phyloP scores from a whole-genome alignment of 2,113 vertebrate species.

The Tauraco erythrolophus region DNA sequence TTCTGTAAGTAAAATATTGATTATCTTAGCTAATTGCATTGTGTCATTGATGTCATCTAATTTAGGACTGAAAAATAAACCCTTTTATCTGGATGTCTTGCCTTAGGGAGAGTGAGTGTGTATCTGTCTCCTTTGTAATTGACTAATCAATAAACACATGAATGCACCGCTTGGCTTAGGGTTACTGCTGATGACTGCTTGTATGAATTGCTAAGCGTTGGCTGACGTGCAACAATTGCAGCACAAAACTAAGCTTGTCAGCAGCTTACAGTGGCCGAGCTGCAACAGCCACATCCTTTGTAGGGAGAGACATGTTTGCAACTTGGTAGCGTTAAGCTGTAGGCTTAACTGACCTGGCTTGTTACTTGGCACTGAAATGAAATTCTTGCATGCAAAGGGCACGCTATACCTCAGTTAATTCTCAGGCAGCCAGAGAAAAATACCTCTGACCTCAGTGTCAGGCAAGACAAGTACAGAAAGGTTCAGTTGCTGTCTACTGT shows the following conservation, averaged over 20 bases:
- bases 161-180: not conserved
- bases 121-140: not conserved
- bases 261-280: not conserved
- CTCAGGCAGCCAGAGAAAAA: not conserved
- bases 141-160: constrained; percentile 38
- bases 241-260: not conserved
- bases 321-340: not conserved
- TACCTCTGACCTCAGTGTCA: not conserved
- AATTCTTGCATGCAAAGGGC: not conserved
- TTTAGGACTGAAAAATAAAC: constrained; percentile 26
- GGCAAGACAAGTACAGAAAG: not conserved
- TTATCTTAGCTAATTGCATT: not conserved
- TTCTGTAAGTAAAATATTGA: constrained; percentile 82
- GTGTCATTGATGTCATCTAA: not conserved
- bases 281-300: not conserved
- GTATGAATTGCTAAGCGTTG: not conserved
- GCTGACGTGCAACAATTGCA: constrained; percentile 5
- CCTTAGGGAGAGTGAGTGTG: not conserved
- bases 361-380: not conserved
- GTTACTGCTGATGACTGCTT: constrained; percentile 26
- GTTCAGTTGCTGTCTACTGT: not conserved
- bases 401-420: not conserved
- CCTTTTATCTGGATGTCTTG: not conserved
- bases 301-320: not conserved
- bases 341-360: not conserved